A percentile compares a stretch with the other conserved stretches of the same genome.
phyloP scores from a whole-genome alignment of 2,113 vertebrate genomes.

The Rallus limicola region DNA sequence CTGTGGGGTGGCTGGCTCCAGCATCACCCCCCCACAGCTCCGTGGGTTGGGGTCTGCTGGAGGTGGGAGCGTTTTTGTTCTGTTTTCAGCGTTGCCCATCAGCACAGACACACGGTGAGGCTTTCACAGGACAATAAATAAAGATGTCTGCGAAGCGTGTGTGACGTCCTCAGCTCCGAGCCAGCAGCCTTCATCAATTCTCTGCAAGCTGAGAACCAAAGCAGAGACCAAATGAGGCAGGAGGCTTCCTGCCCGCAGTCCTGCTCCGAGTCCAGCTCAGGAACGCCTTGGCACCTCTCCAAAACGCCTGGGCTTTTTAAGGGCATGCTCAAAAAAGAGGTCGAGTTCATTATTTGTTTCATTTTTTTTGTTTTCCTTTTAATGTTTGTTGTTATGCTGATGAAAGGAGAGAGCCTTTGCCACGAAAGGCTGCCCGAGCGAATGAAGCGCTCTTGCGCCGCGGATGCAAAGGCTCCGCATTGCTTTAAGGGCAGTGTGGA shows the following conservation, averaged over 20 bases:
- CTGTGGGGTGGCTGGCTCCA: rapidly evolving
- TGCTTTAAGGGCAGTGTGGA: not conserved
- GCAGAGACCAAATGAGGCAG: not conserved
- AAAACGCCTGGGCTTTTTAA: not conserved
- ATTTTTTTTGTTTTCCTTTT: not conserved
- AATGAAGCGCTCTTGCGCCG: rapidly evolving
- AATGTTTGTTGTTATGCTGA: not conserved
- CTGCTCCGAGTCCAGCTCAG: not conserved
- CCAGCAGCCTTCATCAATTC: not conserved
- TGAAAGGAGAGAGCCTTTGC: not conserved
- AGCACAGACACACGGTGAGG: not conserved
- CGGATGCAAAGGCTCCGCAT: not conserved
- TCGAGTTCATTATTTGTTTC: not conserved
- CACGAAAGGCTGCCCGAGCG: not conserved
- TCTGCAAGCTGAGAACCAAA: not conserved
- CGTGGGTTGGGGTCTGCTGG: not conserved
- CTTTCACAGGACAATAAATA: not conserved
- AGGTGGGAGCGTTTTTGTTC: not conserved
- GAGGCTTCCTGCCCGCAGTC: not conserved
- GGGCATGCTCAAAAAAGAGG: not conserved
- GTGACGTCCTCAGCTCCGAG: not conserved
- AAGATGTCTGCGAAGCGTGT: not conserved
- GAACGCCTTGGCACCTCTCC: not conserved
- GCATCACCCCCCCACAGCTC: not conserved
- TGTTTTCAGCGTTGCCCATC: not conserved